Evolutionary conservation across 35 echinoderm and acorn worm species (phyloP).

Genomic region (Hemicentrotus pulcherrimus): DNA sequence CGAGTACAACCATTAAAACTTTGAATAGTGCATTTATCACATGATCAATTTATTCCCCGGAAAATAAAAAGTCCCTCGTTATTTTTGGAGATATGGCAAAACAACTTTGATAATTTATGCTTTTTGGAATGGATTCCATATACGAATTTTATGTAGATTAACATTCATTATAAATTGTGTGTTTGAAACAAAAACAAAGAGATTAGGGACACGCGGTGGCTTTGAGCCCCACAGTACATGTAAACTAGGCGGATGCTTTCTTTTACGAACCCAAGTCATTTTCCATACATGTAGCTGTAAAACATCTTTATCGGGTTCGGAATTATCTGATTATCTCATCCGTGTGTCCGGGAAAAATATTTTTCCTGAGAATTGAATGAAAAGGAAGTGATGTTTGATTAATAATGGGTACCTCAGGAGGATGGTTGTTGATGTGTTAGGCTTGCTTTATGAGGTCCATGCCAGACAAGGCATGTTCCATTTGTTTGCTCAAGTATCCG

Average conservation of each 20-base stretch:
- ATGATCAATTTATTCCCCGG: not conserved
- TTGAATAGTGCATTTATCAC: not conserved
- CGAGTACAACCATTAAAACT: not conserved
- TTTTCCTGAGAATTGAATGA: not conserved
- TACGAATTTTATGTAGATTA: too few species aligned
- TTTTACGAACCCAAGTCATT: too few species aligned
- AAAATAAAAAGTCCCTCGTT: not conserved
- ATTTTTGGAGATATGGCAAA: not conserved
- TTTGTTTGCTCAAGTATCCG: constrained; percentile 2
- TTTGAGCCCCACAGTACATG: too few species aligned
- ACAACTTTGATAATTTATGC: not conserved
- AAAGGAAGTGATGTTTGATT: not conserved
- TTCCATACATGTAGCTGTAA: too few species aligned
- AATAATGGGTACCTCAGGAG: not conserved
- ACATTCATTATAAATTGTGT: too few species aligned
- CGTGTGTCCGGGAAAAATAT: not conserved
- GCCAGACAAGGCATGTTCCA: not conserved
- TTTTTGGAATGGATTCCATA: too few species aligned
- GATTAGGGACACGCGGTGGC: too few species aligned
- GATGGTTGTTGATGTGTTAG: not conserved
- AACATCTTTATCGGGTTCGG: too few species aligned
- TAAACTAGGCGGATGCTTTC: too few species aligned
- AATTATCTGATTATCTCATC: too few species aligned
- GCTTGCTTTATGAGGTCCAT: not conserved
- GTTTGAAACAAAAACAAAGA: too few species aligned